Percentiles rank a stretch among this genome's conserved stretches.
Evolutionary conservation across 2,113 vertebrate species (phyloP).

Genomic region (Heteronetta atricapilla): DNA sequence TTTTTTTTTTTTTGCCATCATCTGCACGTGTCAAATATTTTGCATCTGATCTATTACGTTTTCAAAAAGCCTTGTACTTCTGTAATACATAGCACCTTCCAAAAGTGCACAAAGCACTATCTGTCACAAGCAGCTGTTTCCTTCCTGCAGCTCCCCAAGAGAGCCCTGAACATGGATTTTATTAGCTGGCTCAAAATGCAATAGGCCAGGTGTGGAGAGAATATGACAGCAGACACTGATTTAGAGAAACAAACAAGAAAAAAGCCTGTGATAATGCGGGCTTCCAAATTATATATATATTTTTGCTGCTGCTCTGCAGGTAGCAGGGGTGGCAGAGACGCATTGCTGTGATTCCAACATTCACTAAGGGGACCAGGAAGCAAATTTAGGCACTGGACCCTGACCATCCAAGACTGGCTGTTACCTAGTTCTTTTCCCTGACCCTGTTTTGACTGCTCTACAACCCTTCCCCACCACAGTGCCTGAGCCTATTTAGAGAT

Average conservation of each 20-base stretch:
- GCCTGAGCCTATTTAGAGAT: not conserved
- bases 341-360: not conserved
- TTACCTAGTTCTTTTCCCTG: not conserved
- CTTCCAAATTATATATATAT: not conserved
- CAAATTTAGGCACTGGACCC: not conserved
- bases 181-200: conserved; percentile 33
- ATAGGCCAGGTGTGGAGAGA: conserved; percentile 3
- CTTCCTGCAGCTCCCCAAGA: not conserved
- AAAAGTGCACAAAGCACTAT: conserved; percentile 1
- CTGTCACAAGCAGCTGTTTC: conserved; percentile 35
- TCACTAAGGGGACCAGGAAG: not conserved
- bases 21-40: not conserved
- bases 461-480: rapidly evolving
- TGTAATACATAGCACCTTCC: not conserved
- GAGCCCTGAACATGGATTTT: not conserved
- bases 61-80: not conserved
- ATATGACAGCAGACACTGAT: not conserved
- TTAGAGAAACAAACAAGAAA: not conserved
- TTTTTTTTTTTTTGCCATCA: not conserved
- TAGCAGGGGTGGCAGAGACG: not conserved
- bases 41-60: not conserved
- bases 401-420: not conserved
- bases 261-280: not conserved
- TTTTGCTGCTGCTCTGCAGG: not conserved
- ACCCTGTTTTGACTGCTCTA: not conserved